A percentile compares a stretch with the other conserved stretches of the same genome.
phyloP scores from a whole-genome alignment of 2,113 vertebrate genomes.

The Arizona elegans region DNA sequence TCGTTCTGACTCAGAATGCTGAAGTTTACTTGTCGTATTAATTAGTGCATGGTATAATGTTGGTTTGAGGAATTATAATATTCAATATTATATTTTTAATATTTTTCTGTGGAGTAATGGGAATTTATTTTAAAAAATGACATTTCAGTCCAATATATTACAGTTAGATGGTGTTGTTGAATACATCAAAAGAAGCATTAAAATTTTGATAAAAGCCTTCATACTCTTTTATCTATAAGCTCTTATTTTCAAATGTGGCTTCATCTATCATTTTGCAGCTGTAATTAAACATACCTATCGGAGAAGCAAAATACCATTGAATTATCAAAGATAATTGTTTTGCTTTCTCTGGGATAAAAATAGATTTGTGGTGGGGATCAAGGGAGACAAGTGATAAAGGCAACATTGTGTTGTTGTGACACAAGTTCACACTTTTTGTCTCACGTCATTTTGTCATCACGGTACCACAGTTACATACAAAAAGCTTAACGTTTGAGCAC shows the following conservation, averaged over 20 bases:
- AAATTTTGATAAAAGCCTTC: constrained; percentile 21
- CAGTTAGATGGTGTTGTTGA: constrained; percentile 16
- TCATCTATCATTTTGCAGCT: constrained; percentile 25
- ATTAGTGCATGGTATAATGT: constrained; percentile 30
- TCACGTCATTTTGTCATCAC: too few relatives aligned
- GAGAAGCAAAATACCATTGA: constrained; percentile 4
- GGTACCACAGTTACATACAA: neutral
- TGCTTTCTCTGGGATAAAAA: constrained; percentile 18
- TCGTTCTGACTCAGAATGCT: constrained; percentile 31
- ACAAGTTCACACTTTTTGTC: neutral
- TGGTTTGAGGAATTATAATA: constrained; percentile 38
- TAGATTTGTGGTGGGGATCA: neutral
- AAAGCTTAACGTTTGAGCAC: neutral
- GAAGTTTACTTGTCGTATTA: constrained; percentile 51
- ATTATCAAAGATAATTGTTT: constrained; percentile 3
- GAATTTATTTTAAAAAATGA: constrained; percentile 52
- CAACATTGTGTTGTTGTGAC: neutral
- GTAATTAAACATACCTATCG: neutral
- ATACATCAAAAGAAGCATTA: constrained; percentile 35
- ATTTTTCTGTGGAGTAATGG: constrained; percentile 42
- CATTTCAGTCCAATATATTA: constrained; percentile 38
- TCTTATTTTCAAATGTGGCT: constrained; percentile 9
- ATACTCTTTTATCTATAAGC: constrained; percentile 38
- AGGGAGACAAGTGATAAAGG: neutral
- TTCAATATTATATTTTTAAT: constrained; percentile 44